Conservation (phyloP, 2,888 invertebrate species). For the Callimorpha dominula region DNA sequence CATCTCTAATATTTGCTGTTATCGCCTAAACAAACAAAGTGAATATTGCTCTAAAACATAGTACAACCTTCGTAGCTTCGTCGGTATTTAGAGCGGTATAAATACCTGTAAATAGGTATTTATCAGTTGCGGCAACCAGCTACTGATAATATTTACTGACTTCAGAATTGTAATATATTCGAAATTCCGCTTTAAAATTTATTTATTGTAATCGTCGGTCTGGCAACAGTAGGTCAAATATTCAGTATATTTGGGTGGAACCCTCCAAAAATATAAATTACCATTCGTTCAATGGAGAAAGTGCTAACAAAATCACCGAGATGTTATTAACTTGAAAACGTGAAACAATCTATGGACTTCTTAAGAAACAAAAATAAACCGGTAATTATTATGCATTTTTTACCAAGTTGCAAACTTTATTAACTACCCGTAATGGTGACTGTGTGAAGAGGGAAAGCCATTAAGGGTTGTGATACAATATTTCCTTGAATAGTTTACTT, state of each 20-base stretch:
- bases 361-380: too few relatives aligned
- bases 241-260: too few relatives aligned
- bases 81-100: conserved; percentile 19
- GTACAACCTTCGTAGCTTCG: conserved; percentile 31
- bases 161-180: background rate
- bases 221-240: too few relatives aligned
- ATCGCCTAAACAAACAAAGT: conserved; percentile 25
- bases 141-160: conserved; percentile 4
- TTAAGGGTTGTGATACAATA: background rate
- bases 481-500: background rate
- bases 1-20: conserved; percentile 2
- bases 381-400: too few relatives aligned
- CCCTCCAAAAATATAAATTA: background rate
- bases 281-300: too few relatives aligned
- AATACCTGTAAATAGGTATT: conserved; percentile 14
- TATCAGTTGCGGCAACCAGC: background rate
- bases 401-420: background rate
- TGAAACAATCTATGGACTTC: too few relatives aligned
- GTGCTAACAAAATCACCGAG: too few relatives aligned
- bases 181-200: background rate
- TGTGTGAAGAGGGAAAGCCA: background rate
- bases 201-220: background rate
- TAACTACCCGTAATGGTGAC: background rate
- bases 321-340: too few relatives aligned
- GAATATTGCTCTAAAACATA: conserved; percentile 33